These are phyloP conservation scores for Anthophora plumipes DNA, from an alignment of 2,888 invertebrate species.

Conservation along the genomic window DNA sequence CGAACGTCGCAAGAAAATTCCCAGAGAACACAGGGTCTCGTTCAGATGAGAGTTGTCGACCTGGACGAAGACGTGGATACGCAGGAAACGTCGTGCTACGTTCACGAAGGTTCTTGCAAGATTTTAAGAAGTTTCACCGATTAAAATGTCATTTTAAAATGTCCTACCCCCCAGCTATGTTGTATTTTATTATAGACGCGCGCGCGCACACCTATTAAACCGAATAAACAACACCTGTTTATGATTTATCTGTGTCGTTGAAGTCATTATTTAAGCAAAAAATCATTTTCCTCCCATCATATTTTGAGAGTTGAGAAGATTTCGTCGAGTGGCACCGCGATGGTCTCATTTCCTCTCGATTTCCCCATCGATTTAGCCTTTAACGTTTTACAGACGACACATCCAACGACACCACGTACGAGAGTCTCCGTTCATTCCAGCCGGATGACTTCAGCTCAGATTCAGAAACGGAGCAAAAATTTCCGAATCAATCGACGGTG, in stretches of 20 bases:
- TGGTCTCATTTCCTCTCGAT: not conserved
- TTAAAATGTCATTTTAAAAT: not conserved
- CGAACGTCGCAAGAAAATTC: slow-evolving; percentile 39
- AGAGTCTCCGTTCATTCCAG: slow-evolving; percentile 77
- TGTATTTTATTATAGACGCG: not conserved
- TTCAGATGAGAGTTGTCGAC: slow-evolving; percentile 80
- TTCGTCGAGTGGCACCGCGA: no score
- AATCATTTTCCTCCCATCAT: not conserved
- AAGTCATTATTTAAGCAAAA: not conserved
- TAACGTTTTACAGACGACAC: slow-evolving; percentile 69
- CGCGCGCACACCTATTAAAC: no score
- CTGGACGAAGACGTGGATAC: slow-evolving; percentile 78
- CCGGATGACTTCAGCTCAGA: slow-evolving; percentile 76
- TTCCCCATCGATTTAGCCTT: not conserved
- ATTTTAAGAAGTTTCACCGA: slow-evolving; percentile 27
- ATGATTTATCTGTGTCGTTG: slow-evolving; percentile 3
- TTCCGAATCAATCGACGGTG: not conserved
- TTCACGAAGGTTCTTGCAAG: slow-evolving; percentile 79
- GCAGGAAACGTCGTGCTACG: slow-evolving; percentile 82
- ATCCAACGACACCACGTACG: slow-evolving; percentile 82
- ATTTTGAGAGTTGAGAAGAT: not conserved
- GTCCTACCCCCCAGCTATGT: not conserved
- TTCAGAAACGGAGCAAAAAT: slow-evolving; percentile 18
- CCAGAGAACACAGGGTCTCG: slow-evolving; percentile 83
- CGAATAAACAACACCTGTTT: slow-evolving; percentile 7